Base-by-base conservation (phyloP, 2,797 vertebrate species). In the Melopsittacus undulatus region DNA sequence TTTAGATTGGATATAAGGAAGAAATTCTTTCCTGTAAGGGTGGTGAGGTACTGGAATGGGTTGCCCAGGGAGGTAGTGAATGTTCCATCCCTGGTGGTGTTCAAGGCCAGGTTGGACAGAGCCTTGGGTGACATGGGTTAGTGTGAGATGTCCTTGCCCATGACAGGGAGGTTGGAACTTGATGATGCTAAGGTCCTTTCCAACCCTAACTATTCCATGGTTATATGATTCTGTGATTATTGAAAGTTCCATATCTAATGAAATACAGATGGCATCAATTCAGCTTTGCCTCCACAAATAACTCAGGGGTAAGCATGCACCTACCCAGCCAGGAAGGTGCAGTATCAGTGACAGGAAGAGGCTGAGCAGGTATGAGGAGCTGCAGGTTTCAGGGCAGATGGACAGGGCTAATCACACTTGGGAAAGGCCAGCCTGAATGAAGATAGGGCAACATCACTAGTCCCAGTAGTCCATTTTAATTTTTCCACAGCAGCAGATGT, bases 401-500 rank as follows among this genome's bases (percentile, higher is more conserved):
- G 38, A 42, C 6, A 40, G 22, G 32, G 62, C 5, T 22, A 64
- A 51, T 30, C 2, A 4, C 0, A 0, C 2, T 2, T 52, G 15
- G 9, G 11, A 86, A n/a, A 1, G 4, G 32, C 7, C 45, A 76
- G 8, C 12, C 29, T 34, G 5, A 23, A 48, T 1, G 1, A 57
- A 45, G 32, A 34, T 29, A 6, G 27, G 30, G 2, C 24, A 78
- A 10, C 26, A 29, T 32, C 5, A 0, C 7, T 70, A 12, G 8
- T 54, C 10, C 40, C 6, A 36, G 3, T 2, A 63, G 6, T 22
- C 59, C 0, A 15, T 83, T 91, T 87, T 70, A 3, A 24, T 36
- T 38, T 87, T 57, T 72, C 27, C 3, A 5, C 1, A 0, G 21
- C 8, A 15, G 30, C 27, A 40, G 48, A 51, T 9, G 3, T 15